These are phyloP conservation scores for Aldrovandia affinis DNA, from an alignment of 2,797 vertebrate genomes.

Conservation along the genomic window DNA sequence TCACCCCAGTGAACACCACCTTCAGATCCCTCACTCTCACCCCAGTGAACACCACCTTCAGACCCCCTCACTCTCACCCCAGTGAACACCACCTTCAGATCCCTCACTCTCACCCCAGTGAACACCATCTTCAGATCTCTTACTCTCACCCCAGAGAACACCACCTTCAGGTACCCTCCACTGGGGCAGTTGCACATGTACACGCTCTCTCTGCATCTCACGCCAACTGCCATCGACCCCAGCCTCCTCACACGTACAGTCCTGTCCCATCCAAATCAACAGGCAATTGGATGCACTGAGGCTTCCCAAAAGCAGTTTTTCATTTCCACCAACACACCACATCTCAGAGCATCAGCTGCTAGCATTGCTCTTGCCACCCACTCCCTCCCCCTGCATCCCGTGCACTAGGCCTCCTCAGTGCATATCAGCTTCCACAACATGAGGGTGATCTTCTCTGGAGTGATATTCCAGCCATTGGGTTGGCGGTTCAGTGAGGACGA, in stretches of 20 bases:
- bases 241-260: not conserved
- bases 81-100: not conserved
- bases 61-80: not conserved
- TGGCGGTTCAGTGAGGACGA: not conserved
- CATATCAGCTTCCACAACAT: not conserved
- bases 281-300: not conserved
- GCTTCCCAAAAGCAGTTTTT: not conserved
- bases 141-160: too few species aligned
- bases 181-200: not conserved
- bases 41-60: too few species aligned
- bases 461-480: not conserved
- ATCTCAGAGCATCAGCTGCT: not conserved
- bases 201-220: not conserved
- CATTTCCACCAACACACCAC: not conserved
- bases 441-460: not conserved
- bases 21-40: too few species aligned
- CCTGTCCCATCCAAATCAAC: not conserved
- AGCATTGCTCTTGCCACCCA: not conserved
- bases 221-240: not conserved
- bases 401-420: not conserved
- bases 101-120: not conserved
- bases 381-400: not conserved
- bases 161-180: not conserved
- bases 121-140: too few species aligned
- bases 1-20: too few species aligned